These are phyloP conservation scores for Bombus pyrosoma DNA, from an alignment of 1,140 invertebrate species.

Conservation along the genomic window DNA sequence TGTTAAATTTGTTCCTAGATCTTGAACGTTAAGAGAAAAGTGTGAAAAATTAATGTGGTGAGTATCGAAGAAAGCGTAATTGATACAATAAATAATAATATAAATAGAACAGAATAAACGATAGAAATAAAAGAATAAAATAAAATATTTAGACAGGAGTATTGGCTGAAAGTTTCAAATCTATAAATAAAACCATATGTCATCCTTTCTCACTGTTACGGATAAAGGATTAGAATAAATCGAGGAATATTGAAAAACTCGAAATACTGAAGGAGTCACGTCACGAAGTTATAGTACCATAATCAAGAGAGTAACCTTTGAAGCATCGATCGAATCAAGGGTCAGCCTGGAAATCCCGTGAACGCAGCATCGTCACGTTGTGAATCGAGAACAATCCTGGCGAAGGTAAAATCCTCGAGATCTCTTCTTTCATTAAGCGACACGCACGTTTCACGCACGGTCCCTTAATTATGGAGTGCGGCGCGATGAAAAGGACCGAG, in stretches of 20 bases:
- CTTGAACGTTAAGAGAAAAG: no score
- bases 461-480: constrained; percentile 52
- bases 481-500: constrained; percentile 10
- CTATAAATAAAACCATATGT: no score
- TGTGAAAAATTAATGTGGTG: no score
- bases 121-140: no score
- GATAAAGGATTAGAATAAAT: neutral
- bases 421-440: constrained; percentile 57
- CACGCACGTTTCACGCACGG: constrained; percentile 59
- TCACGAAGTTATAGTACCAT: no score
- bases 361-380: constrained; percentile 34
- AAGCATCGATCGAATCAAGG: neutral
- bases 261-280: no score
- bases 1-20: no score
- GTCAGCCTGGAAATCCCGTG: neutral
- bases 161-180: no score
- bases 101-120: no score
- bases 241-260: neutral
- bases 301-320: neutral
- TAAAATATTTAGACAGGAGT: no score
- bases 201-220: neutral
- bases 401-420: constrained; percentile 42
- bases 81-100: no score
- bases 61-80: no score
- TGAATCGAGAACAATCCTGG: constrained; percentile 45